These are phyloP conservation scores for Cephus sareptanus DNA, from an alignment of 2,888 invertebrate species.

Conservation along the genomic window DNA sequence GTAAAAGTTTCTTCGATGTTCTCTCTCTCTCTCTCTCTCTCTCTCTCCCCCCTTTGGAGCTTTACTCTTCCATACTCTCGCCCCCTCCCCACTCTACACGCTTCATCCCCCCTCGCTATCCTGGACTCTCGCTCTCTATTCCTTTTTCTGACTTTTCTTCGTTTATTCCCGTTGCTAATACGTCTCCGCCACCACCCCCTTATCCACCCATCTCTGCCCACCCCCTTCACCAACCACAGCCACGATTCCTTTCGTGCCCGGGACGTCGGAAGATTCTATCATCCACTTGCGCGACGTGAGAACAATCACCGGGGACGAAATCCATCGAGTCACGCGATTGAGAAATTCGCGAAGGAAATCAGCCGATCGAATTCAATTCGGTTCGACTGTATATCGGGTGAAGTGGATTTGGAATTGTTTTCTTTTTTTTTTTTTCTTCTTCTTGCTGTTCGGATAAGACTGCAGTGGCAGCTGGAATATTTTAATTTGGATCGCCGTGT, in stretches of 20 bases:
- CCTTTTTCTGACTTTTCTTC: background rate
- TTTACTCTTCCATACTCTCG: too few relatives aligned
- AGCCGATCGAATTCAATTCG: background rate
- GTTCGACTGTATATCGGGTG: background rate
- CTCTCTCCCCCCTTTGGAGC: too few relatives aligned
- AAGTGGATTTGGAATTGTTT: background rate
- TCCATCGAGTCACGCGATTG: background rate
- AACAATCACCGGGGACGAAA: background rate
- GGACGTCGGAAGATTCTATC: background rate
- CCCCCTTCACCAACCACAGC: background rate
- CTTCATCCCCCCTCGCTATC: background rate
- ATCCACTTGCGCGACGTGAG: background rate
- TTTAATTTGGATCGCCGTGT: background rate
- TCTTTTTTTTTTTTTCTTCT: too few relatives aligned
- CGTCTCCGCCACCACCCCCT: background rate
- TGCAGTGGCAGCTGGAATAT: background rate
- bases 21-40: too few relatives aligned
- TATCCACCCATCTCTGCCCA: background rate
- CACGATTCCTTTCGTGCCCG: background rate
- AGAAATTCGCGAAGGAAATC: background rate
- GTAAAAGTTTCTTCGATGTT: conserved; percentile 28
- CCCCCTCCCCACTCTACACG: background rate
- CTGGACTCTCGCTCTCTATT: background rate
- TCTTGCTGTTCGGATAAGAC: background rate
- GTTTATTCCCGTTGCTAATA: background rate